Evolutionary conservation across 2,888 invertebrate species (phyloP), one percentile per base, ranked within the genome.

Genomic region (Eilema depressum): DNA sequence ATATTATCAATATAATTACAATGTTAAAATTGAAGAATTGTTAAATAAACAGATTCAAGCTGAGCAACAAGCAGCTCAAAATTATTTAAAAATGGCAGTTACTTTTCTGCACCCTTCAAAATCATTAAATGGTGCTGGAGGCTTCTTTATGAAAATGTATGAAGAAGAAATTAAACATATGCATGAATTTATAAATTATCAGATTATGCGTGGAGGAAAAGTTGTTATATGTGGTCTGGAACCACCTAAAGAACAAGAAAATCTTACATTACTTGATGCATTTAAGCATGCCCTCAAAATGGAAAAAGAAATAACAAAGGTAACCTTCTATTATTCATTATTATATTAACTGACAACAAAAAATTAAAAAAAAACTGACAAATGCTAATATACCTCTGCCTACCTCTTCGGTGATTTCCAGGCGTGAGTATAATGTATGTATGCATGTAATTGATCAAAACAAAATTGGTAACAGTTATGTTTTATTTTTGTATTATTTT

Each of bases 91-190:
- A 25, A 83, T 90, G 71, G 90, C 88, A 47, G 83, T 86, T 14
- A 67, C 70, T 47, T 90, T 89, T 67, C 71, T 88, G 8, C 87
- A 89, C 59, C 83, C 88, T 3, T 77, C 75, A 66, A 70, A 81
- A 26, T 83, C 85, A n/a, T 76, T 77, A 60, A 72, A 78, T 33
- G 90, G 90, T 2, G 82, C 83, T 23, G 89, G 88, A 17, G 86
- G 85, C 0, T 89, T 84, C 70, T 90, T 88, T 68, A 88, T 90
- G 87, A 86, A 80, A 75, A 89, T 90, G 89, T 89, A 86, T 75
- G 75, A 86, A 23, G 89, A 90, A 71, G 89, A 90, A 79, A 69
- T 89, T 12, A 73, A 75, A 25, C 90, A 90, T 66, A 87, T 86
- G 86, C 82, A 86, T 68, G 76, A 81, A 63, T 83, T 89, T 26